A percentile compares a stretch with the other conserved stretches of the same genome.
phyloP scores from a whole-genome alignment of 2,113 vertebrate species.

The Leptocoma aspasia region DNA sequence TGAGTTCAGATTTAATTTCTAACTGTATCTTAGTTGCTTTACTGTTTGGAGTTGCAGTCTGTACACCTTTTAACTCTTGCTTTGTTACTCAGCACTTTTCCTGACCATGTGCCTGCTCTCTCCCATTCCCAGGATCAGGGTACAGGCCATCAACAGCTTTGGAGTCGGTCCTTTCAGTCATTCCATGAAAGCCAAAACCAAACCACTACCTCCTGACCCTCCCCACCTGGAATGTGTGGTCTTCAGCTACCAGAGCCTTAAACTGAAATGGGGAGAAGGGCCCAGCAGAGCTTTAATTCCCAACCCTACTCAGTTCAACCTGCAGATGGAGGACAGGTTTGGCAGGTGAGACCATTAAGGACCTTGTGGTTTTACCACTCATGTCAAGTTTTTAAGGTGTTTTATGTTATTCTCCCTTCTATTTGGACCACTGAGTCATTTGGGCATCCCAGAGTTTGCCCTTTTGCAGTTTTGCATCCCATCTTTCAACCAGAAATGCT shows the following conservation, averaged over 20 bases:
- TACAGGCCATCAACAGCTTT: slow-evolving; percentile 79
- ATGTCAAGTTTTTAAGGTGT: not conserved
- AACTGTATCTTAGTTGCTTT: not conserved
- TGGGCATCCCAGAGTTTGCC: not conserved
- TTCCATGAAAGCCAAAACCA: slow-evolving; percentile 77
- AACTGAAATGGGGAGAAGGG: slow-evolving; percentile 81
- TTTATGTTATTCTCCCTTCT: not conserved
- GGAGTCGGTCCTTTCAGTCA: slow-evolving; percentile 80
- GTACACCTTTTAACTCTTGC: not conserved
- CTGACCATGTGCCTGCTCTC: not conserved
- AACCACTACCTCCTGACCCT: slow-evolving; percentile 77
- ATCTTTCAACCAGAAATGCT: not conserved
- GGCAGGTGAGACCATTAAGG: slow-evolving; percentile 64
- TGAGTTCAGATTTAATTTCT: not conserved
- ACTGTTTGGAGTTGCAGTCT: not conserved
- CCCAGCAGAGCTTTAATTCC: slow-evolving; percentile 70
- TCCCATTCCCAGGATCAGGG: slow-evolving; percentile 65
- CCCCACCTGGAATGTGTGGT: slow-evolving; percentile 78
- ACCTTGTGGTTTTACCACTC: not conserved
- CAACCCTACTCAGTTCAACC: slow-evolving; percentile 73
- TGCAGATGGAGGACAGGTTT: slow-evolving; percentile 78
- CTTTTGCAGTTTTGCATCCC: not conserved
- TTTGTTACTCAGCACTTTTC: not conserved
- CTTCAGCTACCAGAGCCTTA: slow-evolving; percentile 81
- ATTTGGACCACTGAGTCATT: not conserved